Evolutionary conservation across 1,140 invertebrate genomes (phyloP).

Genomic region (Tribolium madens): DNA sequence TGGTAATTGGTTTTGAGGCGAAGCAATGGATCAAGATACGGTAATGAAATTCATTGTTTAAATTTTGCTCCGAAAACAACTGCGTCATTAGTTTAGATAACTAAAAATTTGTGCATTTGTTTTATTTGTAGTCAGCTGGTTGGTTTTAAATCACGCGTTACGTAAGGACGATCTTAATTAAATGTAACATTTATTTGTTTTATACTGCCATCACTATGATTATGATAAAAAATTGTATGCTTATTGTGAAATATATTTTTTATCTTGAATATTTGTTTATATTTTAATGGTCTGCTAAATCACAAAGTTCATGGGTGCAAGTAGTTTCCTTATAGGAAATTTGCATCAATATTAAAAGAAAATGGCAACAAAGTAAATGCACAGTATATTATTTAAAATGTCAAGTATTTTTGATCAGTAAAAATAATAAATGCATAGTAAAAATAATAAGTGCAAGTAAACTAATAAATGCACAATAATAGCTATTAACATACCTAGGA

Average conservation of each 20-base stretch:
- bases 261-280: neutral
- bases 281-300: neutral
- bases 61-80: neutral
- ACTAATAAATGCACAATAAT: too few relatives aligned
- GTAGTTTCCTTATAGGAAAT: neutral
- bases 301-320: neutral
- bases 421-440: too few relatives aligned
- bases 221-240: neutral
- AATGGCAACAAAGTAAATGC: too few relatives aligned
- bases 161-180: neutral
- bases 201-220: too few relatives aligned
- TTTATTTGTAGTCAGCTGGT: too few relatives aligned
- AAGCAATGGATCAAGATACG: neutral
- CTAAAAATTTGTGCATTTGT: neutral
- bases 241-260: neutral
- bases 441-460: too few relatives aligned
- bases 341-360: neutral
- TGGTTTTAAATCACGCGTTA: neutral
- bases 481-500: too few relatives aligned
- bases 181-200: neutral
- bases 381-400: too few relatives aligned
- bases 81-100: neutral
- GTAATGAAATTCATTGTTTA: neutral
- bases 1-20: conserved; percentile 10
- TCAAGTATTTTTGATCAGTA: too few relatives aligned